Conservation (phyloP, 1,140 invertebrate species). For the Leptestheria dahalacensis region DNA sequence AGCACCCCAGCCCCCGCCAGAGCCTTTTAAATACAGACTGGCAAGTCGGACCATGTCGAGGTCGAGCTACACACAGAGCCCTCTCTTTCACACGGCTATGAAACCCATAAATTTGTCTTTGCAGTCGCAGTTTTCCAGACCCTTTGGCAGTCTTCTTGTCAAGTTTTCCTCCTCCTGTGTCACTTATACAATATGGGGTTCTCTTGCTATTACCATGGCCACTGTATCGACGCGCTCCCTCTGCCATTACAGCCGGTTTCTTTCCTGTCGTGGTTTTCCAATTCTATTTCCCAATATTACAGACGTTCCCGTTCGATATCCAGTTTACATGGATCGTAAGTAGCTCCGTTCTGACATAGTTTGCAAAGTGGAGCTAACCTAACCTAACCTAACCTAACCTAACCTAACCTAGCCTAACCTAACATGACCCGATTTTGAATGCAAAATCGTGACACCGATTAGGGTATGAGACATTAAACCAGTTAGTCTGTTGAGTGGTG, state of each 20-base stretch:
- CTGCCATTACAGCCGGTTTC: neutral
- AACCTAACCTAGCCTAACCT: too few species aligned
- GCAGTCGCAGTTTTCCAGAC: slow-evolving; percentile 3
- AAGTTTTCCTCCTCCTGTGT: neutral
- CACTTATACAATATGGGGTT: neutral
- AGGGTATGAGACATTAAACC: too few species aligned
- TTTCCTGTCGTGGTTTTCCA: too few species aligned
- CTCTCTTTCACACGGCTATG: slow-evolving; percentile 11
- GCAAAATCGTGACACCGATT: too few species aligned
- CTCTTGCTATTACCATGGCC: neutral
- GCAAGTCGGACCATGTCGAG: neutral
- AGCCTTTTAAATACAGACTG: too few species aligned
- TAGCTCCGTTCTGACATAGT: too few species aligned
- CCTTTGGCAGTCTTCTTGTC: neutral
- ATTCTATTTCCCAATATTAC: too few species aligned
- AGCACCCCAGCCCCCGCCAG: neutral
- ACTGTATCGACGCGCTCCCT: neutral
- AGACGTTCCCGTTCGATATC: neutral
- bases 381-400: too few species aligned
- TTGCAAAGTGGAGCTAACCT: too few species aligned
- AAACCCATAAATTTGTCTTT: slow-evolving; percentile 9
- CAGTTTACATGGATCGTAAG: too few species aligned
- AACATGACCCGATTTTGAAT: too few species aligned
- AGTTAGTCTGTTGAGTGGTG: too few species aligned
- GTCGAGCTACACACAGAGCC: neutral